Percentiles rank a stretch among this genome's conserved stretches.
phyloP scores from a whole-genome alignment of 2,888 invertebrate species.

The Orthonychiurus folsomi region DNA sequence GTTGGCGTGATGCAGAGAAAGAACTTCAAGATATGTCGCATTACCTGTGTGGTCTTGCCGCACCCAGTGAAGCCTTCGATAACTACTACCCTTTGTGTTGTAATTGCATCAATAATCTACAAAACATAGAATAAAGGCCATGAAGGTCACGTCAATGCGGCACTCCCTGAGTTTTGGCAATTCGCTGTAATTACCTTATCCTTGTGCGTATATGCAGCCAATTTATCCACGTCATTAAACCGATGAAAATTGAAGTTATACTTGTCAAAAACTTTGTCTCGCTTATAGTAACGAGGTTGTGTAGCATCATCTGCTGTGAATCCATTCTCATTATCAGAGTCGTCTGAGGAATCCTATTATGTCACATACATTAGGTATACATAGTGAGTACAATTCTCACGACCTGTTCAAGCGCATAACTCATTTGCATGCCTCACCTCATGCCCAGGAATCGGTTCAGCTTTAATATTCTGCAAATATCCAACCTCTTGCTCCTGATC shows the following conservation, averaged over 20 bases:
- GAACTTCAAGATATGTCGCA: neutral
- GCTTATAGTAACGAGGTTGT: slow-evolving; percentile 6
- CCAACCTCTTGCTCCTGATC: slow-evolving; percentile 24
- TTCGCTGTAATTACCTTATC: slow-evolving; percentile 18
- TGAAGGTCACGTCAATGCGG: neutral
- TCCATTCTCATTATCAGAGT: neutral
- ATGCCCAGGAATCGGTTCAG: slow-evolving; percentile 16
- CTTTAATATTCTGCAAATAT: slow-evolving; percentile 18
- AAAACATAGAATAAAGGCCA: slow-evolving; percentile 7
- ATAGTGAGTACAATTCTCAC: neutral
- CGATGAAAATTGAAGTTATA: slow-evolving; percentile 7
- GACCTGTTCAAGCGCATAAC: no score
- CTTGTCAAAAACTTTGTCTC: neutral
- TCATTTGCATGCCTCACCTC: slow-evolving; percentile 9
- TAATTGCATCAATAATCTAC: slow-evolving; percentile 31
- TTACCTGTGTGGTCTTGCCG: slow-evolving; percentile 73
- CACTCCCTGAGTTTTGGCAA: neutral
- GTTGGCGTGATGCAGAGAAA: no score
- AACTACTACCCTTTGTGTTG: slow-evolving; percentile 26
- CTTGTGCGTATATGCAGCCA: slow-evolving; percentile 27
- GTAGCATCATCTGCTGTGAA: slow-evolving; percentile 1
- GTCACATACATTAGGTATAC: neutral
- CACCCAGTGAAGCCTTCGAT: slow-evolving; percentile 78
- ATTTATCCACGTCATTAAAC: neutral
- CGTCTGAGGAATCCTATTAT: neutral